A percentile compares a stretch with the other conserved stretches of the same genome.
Conservation (phyloP, 2,113 vertebrate species). For the Pogona vitticeps region DNA sequence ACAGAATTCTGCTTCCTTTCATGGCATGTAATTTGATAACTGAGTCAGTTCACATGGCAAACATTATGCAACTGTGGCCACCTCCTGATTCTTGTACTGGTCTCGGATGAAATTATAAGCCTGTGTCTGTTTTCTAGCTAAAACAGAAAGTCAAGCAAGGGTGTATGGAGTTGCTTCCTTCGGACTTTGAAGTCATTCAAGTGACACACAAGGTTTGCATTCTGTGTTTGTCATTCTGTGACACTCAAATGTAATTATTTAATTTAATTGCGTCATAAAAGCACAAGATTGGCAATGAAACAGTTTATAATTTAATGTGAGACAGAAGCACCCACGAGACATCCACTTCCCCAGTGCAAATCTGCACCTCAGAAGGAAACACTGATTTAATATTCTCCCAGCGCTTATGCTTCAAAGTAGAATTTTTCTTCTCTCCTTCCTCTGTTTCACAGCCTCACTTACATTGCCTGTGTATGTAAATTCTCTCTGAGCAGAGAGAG, state of each 20-base stretch:
- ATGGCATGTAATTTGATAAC: neutral
- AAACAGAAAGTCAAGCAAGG: conserved; percentile 56
- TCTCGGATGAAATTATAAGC: conserved; percentile 38
- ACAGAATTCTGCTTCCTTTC: neutral
- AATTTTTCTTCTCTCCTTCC: neutral
- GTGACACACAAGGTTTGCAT: conserved; percentile 26
- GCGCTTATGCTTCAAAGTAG: neutral
- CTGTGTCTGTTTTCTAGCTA: conserved; percentile 46
- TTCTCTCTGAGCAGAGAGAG: neutral
- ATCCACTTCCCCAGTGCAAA: conserved; percentile 28
- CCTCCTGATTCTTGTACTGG: conserved; percentile 34
- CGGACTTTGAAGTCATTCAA: conserved; percentile 34
- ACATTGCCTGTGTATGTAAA: neutral
- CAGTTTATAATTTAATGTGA: conserved; percentile 60
- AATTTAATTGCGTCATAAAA: conserved; percentile 62
- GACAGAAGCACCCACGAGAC: conserved; percentile 51
- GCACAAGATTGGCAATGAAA: conserved; percentile 47
- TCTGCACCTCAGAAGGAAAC: neutral
- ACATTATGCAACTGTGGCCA: conserved; percentile 41
- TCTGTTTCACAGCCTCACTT: neutral
- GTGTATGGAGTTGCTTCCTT: conserved; percentile 47
- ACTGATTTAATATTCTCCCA: neutral
- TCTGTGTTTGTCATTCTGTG: neutral
- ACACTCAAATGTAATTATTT: conserved; percentile 68
- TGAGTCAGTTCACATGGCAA: neutral